Evolutionary conservation across 2,888 invertebrate genomes (phyloP), one percentile per base, ranked within the genome.

Genomic region (Dioctria linearis): DNA sequence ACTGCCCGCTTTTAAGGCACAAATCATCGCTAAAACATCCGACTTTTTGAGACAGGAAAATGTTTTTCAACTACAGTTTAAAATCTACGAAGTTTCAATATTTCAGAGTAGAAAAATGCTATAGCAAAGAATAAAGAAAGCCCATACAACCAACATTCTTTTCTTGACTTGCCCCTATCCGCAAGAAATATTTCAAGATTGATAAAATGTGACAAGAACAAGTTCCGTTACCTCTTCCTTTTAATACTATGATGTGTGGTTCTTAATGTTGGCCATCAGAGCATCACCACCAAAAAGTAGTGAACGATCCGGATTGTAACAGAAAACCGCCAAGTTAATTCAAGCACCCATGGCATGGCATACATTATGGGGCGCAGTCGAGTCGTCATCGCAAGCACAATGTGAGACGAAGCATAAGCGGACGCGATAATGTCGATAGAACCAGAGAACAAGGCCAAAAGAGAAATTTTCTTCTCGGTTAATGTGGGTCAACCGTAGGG

Each of bases 381-480:
- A 49, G 57, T 40, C 37, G 54, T 54, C 37, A 37, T 11, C 5
- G 3, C 39, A 5, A 59, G 5, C 61, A 13, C 59, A 61, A 66
- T 63, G 63, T 63, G 63, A 49, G 13, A 49, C 61, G 39, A 25
- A 63, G 63, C 63, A 63, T 42, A 42, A 66, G 40, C 66, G 46
- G 67, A 6, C 67, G 9, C 67, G 46, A 67, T 25, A 9, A 65
- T 40, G 13, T 54, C 54, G 39, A 76, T 76, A 79, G 79, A 79
- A 79, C 79, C 67, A 79, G 79, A 79, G 79, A 79, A 79, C 79
- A 79, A 79, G 79, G 79, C 79, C 79, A 79, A 79, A 79, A 79
- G 79, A 79, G 79, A 79, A 79, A 79, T 79, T 79, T 79, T 69
- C 79, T 79, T 51, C 79, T 78, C 66, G 54, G 8, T 11, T 54